Base-by-base conservation (phyloP, 2,888 invertebrate species). In the Cepaea hortensis region DNA sequence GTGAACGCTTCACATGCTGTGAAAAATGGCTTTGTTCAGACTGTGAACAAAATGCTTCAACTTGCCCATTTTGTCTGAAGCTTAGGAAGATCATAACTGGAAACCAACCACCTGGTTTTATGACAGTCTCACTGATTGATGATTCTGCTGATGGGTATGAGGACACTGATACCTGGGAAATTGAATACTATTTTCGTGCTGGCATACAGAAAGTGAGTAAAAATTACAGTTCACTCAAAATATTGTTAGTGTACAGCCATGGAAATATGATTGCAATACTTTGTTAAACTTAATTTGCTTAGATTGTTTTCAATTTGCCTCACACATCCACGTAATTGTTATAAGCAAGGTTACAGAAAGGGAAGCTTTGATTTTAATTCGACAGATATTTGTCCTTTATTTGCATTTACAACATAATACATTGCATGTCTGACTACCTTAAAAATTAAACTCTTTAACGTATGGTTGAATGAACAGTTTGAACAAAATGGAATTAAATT, bases 61-160 rank as follows among this genome's bases (percentile, higher is more conserved):
- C 20, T 1, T 76, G 75, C 46, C 48, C 62, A 1, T 76, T 55
- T 65, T 61, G 65, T 46, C 15, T 20, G 18, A 68, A 46, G n/a
- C 35, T 65, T 23, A 62, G 76, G 61, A 48, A n/a, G 55, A 62
- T 76, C 3, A 55, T 55, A 55, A 55, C 55, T 72, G 85, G 85
- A 48, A 23, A 79, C 79, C 85, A 85, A 46, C 79, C 85, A 23
- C 50, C 76, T 70, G 85, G 85, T 9, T n/a, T 18, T 15, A 85
- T 85, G 85, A 46, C 75, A 68, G 79, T 85, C 15, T 6, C 0
- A 11, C 50, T 62, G 3, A 55, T 62, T 7, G 3, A 46, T 50
- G 50, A 84, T 65, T 48, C 18, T 65, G 76, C 77, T 65, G 77
- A 62, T 76, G 85, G 85, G 13, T 68, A 79, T 85, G 79, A 85